These are phyloP conservation scores for Graptemys geographica DNA, from an alignment of 2,797 vertebrate species.

Conservation along the genomic window DNA sequence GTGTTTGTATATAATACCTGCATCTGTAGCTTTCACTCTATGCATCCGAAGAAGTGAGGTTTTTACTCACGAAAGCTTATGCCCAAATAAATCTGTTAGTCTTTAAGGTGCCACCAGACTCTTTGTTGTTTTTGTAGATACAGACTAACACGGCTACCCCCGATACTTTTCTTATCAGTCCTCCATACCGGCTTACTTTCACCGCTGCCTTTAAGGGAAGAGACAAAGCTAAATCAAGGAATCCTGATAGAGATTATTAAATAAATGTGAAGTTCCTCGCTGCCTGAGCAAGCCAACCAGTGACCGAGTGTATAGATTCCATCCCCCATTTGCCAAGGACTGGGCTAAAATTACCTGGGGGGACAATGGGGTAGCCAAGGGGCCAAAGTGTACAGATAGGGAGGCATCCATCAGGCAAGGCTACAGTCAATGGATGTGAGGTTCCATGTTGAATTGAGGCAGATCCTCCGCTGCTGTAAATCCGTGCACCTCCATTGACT, in stretches of 20 bases:
- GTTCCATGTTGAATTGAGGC: background rate
- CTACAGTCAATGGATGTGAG: background rate
- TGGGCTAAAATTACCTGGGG: background rate
- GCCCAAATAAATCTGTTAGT: no score
- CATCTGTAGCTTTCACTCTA: no score
- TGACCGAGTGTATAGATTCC: background rate
- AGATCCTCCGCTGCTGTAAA: background rate
- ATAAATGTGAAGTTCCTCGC: background rate
- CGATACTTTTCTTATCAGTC: no score
- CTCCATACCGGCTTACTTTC: no score
- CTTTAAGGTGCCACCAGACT: no score
- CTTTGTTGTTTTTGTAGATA: no score
- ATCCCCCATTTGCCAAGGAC: background rate
- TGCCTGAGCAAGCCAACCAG: background rate
- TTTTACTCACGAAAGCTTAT: no score
- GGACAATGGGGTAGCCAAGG: background rate
- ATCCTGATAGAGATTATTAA: background rate
- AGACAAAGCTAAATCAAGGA: background rate
- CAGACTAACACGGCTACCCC: no score
- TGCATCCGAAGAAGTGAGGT: no score
- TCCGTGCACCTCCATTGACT: background rate
- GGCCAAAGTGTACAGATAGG: background rate
- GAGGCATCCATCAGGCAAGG: background rate
- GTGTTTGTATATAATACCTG: no score
- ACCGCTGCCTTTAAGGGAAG: background rate